These are phyloP conservation scores for Nannoperca australis DNA, from an alignment of 2,797 vertebrate genomes.

Conservation along the genomic window DNA sequence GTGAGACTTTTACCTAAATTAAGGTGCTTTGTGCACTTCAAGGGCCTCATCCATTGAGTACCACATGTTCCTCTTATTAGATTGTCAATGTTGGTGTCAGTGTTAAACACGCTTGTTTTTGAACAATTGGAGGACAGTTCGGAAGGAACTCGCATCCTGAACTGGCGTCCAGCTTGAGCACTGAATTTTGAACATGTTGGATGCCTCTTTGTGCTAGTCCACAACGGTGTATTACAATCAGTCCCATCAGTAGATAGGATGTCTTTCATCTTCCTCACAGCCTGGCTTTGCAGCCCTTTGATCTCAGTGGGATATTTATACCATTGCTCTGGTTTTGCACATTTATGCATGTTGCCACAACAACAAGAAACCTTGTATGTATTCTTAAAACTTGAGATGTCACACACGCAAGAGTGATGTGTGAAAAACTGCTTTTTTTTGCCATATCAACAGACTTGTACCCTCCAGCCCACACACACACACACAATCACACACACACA, in stretches of 20 bases:
- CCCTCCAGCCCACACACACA: constrained; percentile 46
- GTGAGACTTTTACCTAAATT: not conserved
- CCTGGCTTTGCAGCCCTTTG: not conserved
- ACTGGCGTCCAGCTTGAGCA: not conserved
- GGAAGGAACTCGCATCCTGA: too few species aligned
- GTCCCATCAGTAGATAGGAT: constrained; percentile 16
- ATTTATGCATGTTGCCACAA: constrained; percentile 25
- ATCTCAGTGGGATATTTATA: constrained; percentile 42
- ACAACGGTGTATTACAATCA: constrained; percentile 18
- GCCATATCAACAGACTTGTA: constrained; percentile 52
- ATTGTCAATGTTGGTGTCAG: not conserved
- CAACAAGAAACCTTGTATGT: constrained; percentile 15
- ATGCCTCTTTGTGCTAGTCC: not conserved
- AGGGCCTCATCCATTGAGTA: not conserved
- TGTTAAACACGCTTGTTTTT: not conserved
- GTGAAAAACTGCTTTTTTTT: constrained; percentile 50
- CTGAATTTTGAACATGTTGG: not conserved
- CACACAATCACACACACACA: constrained; percentile 32
- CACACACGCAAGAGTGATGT: constrained; percentile 17
- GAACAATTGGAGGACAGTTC: not conserved
- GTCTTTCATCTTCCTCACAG: constrained; percentile 27
- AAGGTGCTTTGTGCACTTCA: not conserved
- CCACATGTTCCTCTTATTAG: not conserved
- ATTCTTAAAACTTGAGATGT: constrained; percentile 39
- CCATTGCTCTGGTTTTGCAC: constrained; percentile 19